phyloP scores from a whole-genome alignment of 37 sponge, comb jelly and placozoan species.

The Mnemiopsis leidyi region DNA sequence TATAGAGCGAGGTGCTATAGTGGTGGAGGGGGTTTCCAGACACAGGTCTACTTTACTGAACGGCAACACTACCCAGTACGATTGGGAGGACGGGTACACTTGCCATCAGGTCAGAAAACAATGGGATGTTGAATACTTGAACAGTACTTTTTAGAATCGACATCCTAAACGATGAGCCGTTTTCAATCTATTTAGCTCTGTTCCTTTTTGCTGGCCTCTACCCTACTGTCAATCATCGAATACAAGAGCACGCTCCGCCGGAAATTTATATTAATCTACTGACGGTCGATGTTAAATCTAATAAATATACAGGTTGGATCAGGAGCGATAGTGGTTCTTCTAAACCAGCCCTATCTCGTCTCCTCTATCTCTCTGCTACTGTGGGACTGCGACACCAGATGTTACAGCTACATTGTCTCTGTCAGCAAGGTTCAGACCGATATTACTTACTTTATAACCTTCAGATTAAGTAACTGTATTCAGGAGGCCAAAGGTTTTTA shows the following conservation, averaged over 20 bases:
- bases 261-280: too few relatives aligned
- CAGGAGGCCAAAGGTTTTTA: too few relatives aligned
- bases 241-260: too few relatives aligned
- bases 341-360: constrained; percentile 82
- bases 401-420: constrained; percentile 69
- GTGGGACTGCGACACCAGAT: constrained; percentile 89
- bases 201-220: not conserved
- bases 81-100: constrained; percentile 98
- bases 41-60: constrained; percentile 84
- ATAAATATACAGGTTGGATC: constrained; percentile 62
- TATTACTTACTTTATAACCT: too few relatives aligned
- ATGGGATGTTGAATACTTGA: not conserved
- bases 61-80: constrained; percentile 86
- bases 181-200: too few relatives aligned
- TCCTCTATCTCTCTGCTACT: constrained; percentile 85
- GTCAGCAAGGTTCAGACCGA: constrained; percentile 62
- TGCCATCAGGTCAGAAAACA: constrained; percentile 88
- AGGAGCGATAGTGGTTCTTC: constrained; percentile 82
- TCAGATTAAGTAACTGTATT: too few relatives aligned
- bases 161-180: too few relatives aligned
- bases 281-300: too few relatives aligned
- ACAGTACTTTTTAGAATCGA: too few relatives aligned
- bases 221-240: not conserved
- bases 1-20: constrained; percentile 81
- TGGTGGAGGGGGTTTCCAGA: constrained; percentile 89